These are phyloP conservation scores for Leucoraja ocellata DNA, from an alignment of 2,797 vertebrate genomes.

Conservation along the genomic window DNA sequence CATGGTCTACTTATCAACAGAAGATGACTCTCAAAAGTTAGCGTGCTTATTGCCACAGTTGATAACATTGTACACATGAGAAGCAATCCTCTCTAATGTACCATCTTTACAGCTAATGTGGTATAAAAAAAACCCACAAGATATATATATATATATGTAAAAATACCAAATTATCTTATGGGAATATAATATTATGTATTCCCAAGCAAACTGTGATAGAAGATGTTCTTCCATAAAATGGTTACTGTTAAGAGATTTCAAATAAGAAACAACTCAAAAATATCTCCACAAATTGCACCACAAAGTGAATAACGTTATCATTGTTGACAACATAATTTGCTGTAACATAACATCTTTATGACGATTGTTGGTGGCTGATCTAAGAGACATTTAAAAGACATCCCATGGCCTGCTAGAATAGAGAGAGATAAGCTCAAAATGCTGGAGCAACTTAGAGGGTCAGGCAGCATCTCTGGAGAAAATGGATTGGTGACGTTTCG, in stretches of 20 bases:
- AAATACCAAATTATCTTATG: background rate
- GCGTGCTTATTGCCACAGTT: no score
- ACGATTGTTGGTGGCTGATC: no score
- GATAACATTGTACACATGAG: no score
- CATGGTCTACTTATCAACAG: background rate
- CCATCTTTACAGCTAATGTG: no score
- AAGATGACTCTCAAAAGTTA: background rate
- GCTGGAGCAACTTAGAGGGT: no score
- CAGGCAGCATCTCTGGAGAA: no score
- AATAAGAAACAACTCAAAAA: background rate
- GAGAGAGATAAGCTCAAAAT: no score
- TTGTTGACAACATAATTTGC: slow-evolving; percentile 4
- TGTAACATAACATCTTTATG: background rate
- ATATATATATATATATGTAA: background rate
- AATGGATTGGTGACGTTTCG: no score
- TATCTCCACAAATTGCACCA: background rate
- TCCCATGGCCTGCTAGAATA: background rate
- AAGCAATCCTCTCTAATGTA: no score
- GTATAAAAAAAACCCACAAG: no score
- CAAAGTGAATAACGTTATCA: slow-evolving; percentile 14
- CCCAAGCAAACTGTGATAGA: background rate
- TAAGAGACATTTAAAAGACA: no score
- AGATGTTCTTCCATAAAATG: background rate
- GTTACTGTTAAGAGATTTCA: background rate
- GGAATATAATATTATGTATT: background rate